Evolutionary conservation across 1,140 invertebrate genomes (phyloP).

Genomic region (Brachionus koreanus): DNA sequence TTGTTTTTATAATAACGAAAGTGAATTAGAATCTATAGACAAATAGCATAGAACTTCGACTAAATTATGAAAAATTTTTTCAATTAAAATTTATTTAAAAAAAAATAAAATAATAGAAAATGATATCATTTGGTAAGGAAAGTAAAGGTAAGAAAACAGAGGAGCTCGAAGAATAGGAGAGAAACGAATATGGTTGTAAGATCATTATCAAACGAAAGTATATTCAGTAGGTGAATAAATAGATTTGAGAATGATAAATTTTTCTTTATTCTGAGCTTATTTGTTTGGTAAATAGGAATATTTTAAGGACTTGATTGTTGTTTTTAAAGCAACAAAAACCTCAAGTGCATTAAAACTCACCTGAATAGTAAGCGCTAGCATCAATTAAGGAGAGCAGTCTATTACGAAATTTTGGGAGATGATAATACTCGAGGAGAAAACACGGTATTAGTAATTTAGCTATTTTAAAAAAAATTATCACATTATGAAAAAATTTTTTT

Average conservation of each 20-base stretch:
- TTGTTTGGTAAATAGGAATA: conserved; percentile 28
- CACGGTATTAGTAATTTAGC: not conserved
- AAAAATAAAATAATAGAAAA: not conserved
- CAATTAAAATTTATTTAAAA: not conserved
- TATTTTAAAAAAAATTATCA: conserved; percentile 23
- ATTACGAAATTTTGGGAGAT: not conserved
- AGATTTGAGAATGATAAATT: conserved; percentile 37
- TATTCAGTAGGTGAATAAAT: conserved; percentile 42
- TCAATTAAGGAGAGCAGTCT: not conserved
- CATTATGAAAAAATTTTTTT: not conserved
- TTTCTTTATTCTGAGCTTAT: not conserved
- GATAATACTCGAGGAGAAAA: not conserved
- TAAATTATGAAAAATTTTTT: not conserved
- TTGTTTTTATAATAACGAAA: not conserved
- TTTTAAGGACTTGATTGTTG: conserved; percentile 26
- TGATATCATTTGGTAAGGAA: not conserved
- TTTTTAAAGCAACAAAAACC: not conserved
- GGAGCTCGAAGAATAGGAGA: not conserved
- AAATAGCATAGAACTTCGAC: not conserved
- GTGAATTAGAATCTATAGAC: not conserved
- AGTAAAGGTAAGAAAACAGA: not conserved
- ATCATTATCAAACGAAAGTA: conserved; percentile 23
- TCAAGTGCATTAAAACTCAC: conserved; percentile 2
- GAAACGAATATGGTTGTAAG: not conserved
- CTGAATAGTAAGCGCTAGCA: not conserved